A percentile compares a stretch with the other conserved stretches of the same genome.
Conservation (phyloP, 2,797 vertebrate genomes). For the Zalophus californianus region DNA sequence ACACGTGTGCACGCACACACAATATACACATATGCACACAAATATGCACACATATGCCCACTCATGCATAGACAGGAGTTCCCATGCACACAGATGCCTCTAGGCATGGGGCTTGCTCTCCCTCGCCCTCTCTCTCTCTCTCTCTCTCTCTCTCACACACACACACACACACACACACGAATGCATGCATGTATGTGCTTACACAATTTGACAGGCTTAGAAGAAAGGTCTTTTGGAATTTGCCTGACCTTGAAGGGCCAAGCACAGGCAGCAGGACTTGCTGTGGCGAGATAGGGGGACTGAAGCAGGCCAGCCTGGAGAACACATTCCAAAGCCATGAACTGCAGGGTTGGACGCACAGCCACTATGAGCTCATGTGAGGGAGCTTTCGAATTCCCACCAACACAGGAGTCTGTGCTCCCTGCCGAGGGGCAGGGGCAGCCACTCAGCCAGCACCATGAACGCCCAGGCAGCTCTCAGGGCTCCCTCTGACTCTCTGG, state of each 20-base stretch:
- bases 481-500: not conserved
- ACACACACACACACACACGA: not conserved
- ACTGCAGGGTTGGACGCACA: constrained; percentile 5
- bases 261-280: constrained; percentile 12
- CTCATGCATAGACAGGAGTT: constrained; percentile 30
- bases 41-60: not conserved
- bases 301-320: constrained; percentile 40
- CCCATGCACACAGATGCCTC: not conserved
- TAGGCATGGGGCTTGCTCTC: not conserved
- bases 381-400: constrained; percentile 50
- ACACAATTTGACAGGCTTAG: constrained; percentile 57
- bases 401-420: constrained; percentile 42
- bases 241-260: constrained; percentile 67
- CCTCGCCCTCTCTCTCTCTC: not conserved
- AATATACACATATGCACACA: not conserved
- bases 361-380: constrained; percentile 55
- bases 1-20: not conserved
- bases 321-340: constrained; percentile 68
- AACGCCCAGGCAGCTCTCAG: not conserved
- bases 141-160: not conserved
- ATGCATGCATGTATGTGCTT: not conserved
- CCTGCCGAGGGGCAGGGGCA: not conserved
- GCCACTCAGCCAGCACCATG: not conserved
- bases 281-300: constrained; percentile 14
- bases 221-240: constrained; percentile 60